Evolutionary conservation across 2,113 vertebrate species (phyloP).

Genomic region (Ellobius talpinus): DNA sequence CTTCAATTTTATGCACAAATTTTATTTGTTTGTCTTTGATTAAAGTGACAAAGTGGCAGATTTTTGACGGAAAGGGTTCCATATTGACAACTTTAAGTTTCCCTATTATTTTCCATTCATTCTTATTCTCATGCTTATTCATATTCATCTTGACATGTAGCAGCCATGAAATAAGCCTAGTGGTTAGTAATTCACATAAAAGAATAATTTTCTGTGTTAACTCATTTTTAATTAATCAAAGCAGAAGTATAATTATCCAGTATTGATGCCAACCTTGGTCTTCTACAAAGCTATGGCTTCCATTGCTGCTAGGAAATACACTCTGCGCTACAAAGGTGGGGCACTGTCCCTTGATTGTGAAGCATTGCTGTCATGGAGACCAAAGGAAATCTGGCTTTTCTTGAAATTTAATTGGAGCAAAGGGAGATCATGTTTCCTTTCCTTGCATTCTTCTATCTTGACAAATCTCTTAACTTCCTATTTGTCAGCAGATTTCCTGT

Average conservation of each 20-base stretch:
- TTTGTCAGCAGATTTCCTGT: background rate
- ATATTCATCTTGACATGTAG: background rate
- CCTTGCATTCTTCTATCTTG: background rate
- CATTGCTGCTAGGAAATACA: background rate
- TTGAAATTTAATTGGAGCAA: background rate
- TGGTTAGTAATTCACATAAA: background rate
- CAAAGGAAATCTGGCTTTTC: background rate
- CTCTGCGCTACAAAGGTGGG: background rate
- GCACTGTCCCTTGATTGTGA: background rate
- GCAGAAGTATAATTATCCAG: background rate
- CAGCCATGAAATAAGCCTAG: background rate
- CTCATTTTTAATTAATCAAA: constrained; percentile 8
- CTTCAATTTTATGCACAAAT: background rate
- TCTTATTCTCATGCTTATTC: background rate
- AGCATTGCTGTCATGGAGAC: background rate
- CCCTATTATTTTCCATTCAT: background rate
- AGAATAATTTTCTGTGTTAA: background rate
- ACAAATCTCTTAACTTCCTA: background rate
- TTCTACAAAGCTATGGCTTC: background rate
- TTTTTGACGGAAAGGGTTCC: background rate
- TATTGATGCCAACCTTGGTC: background rate
- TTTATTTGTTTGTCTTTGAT: background rate
- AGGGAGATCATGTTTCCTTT: background rate
- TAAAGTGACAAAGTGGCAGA: background rate
- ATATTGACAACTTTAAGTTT: background rate